Base-by-base conservation (phyloP, 2,113 vertebrate species). In the Scomber scombrus region DNA sequence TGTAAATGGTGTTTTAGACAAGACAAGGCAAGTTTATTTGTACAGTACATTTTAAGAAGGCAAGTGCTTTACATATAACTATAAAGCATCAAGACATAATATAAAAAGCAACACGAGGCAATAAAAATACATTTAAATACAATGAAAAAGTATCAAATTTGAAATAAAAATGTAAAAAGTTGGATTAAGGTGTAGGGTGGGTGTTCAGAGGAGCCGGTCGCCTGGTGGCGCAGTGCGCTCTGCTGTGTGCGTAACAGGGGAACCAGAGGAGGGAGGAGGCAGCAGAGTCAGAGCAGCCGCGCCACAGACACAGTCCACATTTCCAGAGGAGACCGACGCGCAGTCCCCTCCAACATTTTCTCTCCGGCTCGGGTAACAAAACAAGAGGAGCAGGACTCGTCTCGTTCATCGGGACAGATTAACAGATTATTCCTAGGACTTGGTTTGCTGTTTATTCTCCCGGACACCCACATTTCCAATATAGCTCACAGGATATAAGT, bases 401-500 rank as follows among this genome's bases (percentile, higher is more conserved):
- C 65, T 46, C 31, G 66, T 71, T 56, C 61, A 34, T 70, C 60
- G 52, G 73, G 75, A 80, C 2, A 72, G 57, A 85, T 64, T 16
- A 2, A 9, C 66, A 55, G 12, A 26, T 62, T 45, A 14, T 55
- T 50, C 66, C 11, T 58, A 9, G 90, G 87, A 89, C 62, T 40
- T 55, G 46, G 1, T 67, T 74, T 14, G 70, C 26, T 57, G 15
- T 54, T 56, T 50, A 31, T 72, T 70, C 70, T 43, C 47, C 29
- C 11, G 83, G 81, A 91, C 7, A 75, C 71, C 40, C 75, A 23
- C 14, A 65, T 52, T 14, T 46, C 74, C 13, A 18, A 52, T 11
- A 45, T 15, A 85, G 71, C 81, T 70, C 70, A 16, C 71, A 60
- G 91, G 91, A 88, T 90, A 78, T 47, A 86, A 88, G 85, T 91